Base-by-base conservation (phyloP, 1,140 invertebrate species). In the Conus betulinus region DNA sequence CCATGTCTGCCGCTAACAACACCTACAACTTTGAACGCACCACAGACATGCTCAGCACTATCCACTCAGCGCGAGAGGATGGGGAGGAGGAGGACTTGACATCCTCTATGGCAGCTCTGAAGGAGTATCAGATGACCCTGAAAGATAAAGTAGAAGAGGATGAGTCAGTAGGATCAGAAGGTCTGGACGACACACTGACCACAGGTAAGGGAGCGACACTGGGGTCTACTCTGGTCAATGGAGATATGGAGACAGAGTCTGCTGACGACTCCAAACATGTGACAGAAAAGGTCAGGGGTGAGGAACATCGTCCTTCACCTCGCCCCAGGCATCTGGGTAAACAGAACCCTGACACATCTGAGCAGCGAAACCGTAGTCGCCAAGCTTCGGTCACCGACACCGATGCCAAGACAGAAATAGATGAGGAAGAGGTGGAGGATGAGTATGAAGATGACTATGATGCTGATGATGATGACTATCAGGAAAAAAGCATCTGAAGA, bases 1-100 rank as follows among this genome's bases (percentile, higher is more conserved):
- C 82, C 82, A 23, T 23, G 23, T 84, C 55, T 0, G 7, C 5
- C 63, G 89, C 88, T 52, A 88, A 87, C 23, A 92, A 91, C 74
- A 91, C 91, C 27, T 92, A 84, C 39, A 89, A 89, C 60, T 89
- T 92, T 82, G 87, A 89, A 39, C 85, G 87, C 71, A 91, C 89
- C 25, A 84, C 78, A 11, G 90, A 91, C n/a, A 84, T 90, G 71
- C 89, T 90, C 71, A 91, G 90, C 55, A 91, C 90, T 17, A 90
- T 91, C n/a, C 86, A 90, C 53, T 91, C 91, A 2, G 83, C 91
- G 87, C 17, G 51, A 17, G 74, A 63, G 63, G 87, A 78, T 51
- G 84, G 51, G n/a, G 84, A 57, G 20, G 90, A 89, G 53, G 83
- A 78, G 57, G 83, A 52, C 15, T 90, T 90, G 27, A 79, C 90